Base-by-base conservation (phyloP, 2,888 invertebrate genomes). In the Patella pellucida region DNA sequence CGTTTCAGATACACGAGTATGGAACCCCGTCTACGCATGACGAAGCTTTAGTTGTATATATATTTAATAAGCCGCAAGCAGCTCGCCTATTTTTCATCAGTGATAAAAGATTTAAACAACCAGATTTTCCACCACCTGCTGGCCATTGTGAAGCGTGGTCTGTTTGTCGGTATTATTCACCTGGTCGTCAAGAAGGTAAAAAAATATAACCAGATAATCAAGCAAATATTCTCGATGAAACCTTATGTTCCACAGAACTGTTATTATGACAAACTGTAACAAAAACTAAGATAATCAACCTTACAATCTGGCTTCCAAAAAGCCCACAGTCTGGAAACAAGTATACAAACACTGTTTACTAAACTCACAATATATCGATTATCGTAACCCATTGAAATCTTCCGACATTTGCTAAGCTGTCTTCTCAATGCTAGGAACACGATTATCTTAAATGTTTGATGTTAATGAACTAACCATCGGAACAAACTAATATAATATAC, bases 121-220 rank as follows among this genome's bases (percentile, higher is more conserved):
- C 82, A 0, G 83, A 84, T 70, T 84, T 85, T 50, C 85, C 85
- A 1, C 78, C 79, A 9, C 78, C 79, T 4, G 71, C 79, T 11
- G 81, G 81, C 3, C 52, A 62, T 16, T 81, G 81, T 31, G 79
- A 81, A 56, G 81, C 79, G 12, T 81, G 81, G 81, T 73, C 78
- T 12, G 78, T 79, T 51, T 79, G 78, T 68, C 74, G 75, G 9
- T 72, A 68, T 11, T 73, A 71, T 14, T 41, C 76, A 52, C 80
- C 80, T 9, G 74, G 76, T 62, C 76, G 50, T 70, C 27, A 74
- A 27, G 41, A 77, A 3, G 16, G 79, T 77, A 41, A 73, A 76
- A 11, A 15, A n/a, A 41, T 19, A 69, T 27, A n/a, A 41, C 19
- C 16, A 69, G 16, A 69, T 15, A 69, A 41, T 69, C 23, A 62